A percentile compares a stretch with the other conserved stretches of the same genome.
Conservation (phyloP, 1,140 invertebrate genomes). For the Nasonia vitripennis region DNA sequence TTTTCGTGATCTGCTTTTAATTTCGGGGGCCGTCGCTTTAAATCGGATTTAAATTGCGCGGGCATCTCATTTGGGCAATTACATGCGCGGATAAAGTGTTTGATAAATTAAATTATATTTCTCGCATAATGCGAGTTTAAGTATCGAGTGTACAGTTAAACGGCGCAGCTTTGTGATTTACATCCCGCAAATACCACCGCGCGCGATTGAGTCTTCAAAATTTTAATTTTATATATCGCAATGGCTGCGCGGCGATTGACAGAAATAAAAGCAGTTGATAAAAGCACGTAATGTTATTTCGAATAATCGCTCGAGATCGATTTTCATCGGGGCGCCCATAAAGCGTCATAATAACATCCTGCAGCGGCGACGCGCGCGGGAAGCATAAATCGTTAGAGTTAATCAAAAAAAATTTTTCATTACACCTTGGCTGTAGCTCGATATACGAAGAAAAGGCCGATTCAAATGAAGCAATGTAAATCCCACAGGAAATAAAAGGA, state of each 20-base stretch:
- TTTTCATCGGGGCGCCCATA: not conserved
- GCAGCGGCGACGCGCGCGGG: not conserved
- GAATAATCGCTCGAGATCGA: slow-evolving; percentile 1
- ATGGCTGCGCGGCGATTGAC: not conserved
- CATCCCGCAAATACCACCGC: no score
- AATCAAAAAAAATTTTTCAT: slow-evolving; percentile 29
- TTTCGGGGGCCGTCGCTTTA: not conserved
- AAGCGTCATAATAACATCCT: slow-evolving; percentile 17
- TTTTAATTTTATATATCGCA: not conserved
- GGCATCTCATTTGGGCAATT: not conserved
- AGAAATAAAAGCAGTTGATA: not conserved
- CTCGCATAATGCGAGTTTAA: not conserved
- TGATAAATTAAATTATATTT: not conserved
- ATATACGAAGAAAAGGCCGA: slow-evolving; percentile 13
- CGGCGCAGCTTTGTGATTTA: not conserved
- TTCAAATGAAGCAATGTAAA: slow-evolving; percentile 41
- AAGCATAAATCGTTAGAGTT: slow-evolving; percentile 1
- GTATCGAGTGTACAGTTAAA: not conserved
- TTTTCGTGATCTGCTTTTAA: no score
- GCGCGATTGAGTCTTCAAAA: slow-evolving; percentile 6
- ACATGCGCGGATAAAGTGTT: not conserved
- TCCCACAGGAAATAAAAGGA: slow-evolving; percentile 8
- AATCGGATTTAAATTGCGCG: no score
- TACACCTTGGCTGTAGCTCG: not conserved
- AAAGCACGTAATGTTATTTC: slow-evolving; percentile 3